A percentile compares a stretch with the other conserved stretches of the same genome.
Evolutionary conservation across 2,113 vertebrate genomes (phyloP).

Genomic region (Rattus norvegicus): GRCr8 NC_086033.1:18344501-18345000

Average conservation of each 20-base stretch:
- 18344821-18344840: not conserved
- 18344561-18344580: too few relatives aligned
- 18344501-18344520: not conserved
- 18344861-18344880: not conserved
- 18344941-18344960: not conserved
- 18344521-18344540: not conserved
- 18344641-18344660: not conserved
- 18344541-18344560: not conserved
- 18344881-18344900: not conserved
- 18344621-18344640: not conserved
- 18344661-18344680: not conserved
- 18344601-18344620: not conserved
- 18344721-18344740: not conserved
- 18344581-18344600: not conserved
- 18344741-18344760: not conserved
- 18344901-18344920: not conserved
- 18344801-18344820: not conserved
- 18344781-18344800: not conserved
- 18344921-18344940: not conserved
- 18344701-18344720: not conserved
- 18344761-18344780: not conserved
- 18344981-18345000: not conserved
- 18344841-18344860: not conserved
- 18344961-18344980: not conserved
- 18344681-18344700: conserved; percentile 10